phyloP scores from a whole-genome alignment of 2,888 invertebrate species.

The Didymodactylos carnosus region DNA sequence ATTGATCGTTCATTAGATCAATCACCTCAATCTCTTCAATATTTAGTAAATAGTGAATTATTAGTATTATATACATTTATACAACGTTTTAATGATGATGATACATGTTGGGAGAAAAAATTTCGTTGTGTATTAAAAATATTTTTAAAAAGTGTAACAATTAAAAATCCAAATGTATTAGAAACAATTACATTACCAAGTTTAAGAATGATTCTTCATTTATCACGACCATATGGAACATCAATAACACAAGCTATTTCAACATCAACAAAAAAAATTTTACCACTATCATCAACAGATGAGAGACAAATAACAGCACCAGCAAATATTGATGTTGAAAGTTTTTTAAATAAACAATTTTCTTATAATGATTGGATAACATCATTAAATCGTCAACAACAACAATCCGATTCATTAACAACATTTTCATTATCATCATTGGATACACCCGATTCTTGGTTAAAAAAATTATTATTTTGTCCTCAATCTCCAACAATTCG shows the following conservation, averaged over 20 bases:
- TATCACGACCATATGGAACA: constrained; percentile 38
- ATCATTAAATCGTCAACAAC: neutral
- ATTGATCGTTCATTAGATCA: neutral
- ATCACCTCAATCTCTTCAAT: neutral
- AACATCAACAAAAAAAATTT: constrained; percentile 60
- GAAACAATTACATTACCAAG: constrained; percentile 78
- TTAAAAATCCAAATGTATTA: constrained; percentile 55
- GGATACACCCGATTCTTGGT: neutral
- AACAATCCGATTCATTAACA: no score
- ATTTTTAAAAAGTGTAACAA: constrained; percentile 50
- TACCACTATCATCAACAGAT: constrained; percentile 39
- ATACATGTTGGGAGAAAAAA: constrained; percentile 81
- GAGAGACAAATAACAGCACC: constrained; percentile 16
- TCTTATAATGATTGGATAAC: neutral
- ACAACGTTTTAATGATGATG: constrained; percentile 61
- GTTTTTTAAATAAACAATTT: neutral
- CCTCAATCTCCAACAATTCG: neutral
- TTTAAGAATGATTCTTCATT: constrained; percentile 53
- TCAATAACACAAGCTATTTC: constrained; percentile 11
- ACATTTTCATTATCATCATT: no score
- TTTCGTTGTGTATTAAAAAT: constrained; percentile 60
- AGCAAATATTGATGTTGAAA: neutral
- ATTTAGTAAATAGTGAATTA: neutral
- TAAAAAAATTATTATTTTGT: neutral
- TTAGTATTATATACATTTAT: constrained; percentile 46